Base-by-base conservation (phyloP, 2,888 invertebrate species). In the Clusia tigrina region DNA sequence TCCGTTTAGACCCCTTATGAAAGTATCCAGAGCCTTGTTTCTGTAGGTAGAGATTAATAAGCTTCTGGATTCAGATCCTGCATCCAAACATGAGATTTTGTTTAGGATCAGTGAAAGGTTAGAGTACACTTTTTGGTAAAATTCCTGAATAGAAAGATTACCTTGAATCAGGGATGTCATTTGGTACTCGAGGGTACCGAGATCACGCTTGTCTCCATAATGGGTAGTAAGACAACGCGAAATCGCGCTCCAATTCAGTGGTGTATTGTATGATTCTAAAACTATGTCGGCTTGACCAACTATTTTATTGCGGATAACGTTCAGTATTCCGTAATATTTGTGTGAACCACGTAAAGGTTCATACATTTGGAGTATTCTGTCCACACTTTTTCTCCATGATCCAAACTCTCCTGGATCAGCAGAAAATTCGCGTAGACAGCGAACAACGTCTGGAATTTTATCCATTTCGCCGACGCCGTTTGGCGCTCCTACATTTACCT, bases 41-140 rank as follows among this genome's bases (percentile, higher is more conserved):
- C 69, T 25, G 46, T 71, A 69, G 1, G 65, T 60, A 25, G 59
- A 18, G 1, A 64, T 69, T 10, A 70, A 32, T 5, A 67, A 32
- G 0, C 59, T 22, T 5, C 67, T 25, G n/a, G 68, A 22, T 24
- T 72, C 70, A 3, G 20, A 15, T 9, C 67, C 61, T 66, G 17
- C 59, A n/a, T n/a, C n/a, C n/a, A n/a, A n/a, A n/a, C n/a, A 60
- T 5, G 25, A 24, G 26, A 72, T 56, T 63, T 74, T 70, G 58
- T 71, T 72, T 22, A 72, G 17, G 2, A 71, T 71, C 1, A 71
- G 46, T 3, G 74, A 69, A 1, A 69, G 53, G 18, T 72, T 67
- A 1, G 66, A 38, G 32, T 69, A 71, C 1, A 72, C 70, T 10
- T 26, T 22, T 38, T 71, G 64, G 23, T 71, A 71, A 25, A 68